phyloP scores from a whole-genome alignment of 2,888 invertebrate species.

The Eupithecia tripunctaria region DNA sequence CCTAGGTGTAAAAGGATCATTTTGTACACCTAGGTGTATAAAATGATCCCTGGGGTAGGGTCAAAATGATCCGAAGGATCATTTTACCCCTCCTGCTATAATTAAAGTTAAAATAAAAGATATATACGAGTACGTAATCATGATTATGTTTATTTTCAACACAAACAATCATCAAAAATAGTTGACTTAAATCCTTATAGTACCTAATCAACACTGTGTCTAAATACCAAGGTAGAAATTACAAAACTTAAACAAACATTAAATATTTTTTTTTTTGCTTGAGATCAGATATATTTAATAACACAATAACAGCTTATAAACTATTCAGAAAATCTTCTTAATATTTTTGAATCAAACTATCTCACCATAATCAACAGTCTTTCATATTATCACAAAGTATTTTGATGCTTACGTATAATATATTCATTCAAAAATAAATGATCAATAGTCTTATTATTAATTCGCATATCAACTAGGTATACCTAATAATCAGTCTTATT shows the following conservation, averaged over 20 bases:
- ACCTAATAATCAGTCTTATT: conserved; percentile 15
- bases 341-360: conserved; percentile 10
- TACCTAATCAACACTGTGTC: conserved; percentile 18
- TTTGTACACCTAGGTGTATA: no score
- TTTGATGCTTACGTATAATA: conserved; percentile 13
- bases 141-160: no score
- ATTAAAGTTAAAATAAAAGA: no score
- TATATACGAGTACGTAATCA: no score
- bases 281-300: conserved; percentile 16
- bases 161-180: no score
- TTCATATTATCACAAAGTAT: conserved; percentile 16
- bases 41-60: no score
- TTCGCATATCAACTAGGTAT: no score
- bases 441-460: no score
- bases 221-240: conserved; percentile 13
- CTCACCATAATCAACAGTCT: conserved; percentile 16
- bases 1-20: conserved; percentile 14
- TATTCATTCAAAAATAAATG: no score
- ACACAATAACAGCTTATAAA: conserved; percentile 10
- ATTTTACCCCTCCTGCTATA: no score
- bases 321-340: conserved; percentile 12
- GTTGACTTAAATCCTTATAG: no score
- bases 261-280: conserved; percentile 8
- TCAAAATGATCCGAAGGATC: no score
- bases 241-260: conserved; percentile 15